Evolutionary conservation across 2,113 vertebrate species (phyloP), one percentile per base, ranked within the genome.

Genomic region (Delphinapterus leucas): DNA sequence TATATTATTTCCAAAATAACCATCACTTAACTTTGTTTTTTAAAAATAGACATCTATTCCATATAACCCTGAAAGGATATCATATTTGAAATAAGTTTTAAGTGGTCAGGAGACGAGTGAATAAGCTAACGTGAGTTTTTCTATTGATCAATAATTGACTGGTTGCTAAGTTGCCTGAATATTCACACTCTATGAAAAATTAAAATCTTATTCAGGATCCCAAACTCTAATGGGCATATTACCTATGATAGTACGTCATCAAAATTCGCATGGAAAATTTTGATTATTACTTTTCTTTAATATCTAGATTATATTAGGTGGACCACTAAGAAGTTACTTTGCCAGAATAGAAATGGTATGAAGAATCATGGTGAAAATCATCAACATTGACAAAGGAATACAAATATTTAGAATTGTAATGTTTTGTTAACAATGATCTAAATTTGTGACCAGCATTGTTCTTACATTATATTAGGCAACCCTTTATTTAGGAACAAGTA

Each of bases 381-480:
- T 55, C 65, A 70, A 90, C 38, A 36, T 5, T 73, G 26, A 79
- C 23, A 74, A 31, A 77, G 44, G 63, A 84, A 83, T 60, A 80
- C 53, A 80, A 94, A 82, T 90, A 93, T 93, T 93, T 88, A 84
- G 61, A 83, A 88, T 53, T 65, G 2, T 25, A 76, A 76, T 28
- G 47, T 63, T 67, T 93, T 65, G 47, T 82, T 58, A 49, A 44
- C 60, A 61, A 41, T 65, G 17, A 53, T 76, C n/a, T 87, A 61
- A 90, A 26, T 87, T 38, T 61, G 12, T 95, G 31, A 90, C 26
- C 26, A n/a, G 41, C 49, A 82, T 79, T 74, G 3, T 91, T 93
- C 15, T 79, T 31, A 44, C 0, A 38, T 85, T 58, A 58, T 77
- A 44, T 70, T 67, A 71, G 60, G 55, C 33, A 74, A 38, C 12